Evolutionary conservation across 1,140 invertebrate species (phyloP).

Genomic region (Ephestia elutella): DNA sequence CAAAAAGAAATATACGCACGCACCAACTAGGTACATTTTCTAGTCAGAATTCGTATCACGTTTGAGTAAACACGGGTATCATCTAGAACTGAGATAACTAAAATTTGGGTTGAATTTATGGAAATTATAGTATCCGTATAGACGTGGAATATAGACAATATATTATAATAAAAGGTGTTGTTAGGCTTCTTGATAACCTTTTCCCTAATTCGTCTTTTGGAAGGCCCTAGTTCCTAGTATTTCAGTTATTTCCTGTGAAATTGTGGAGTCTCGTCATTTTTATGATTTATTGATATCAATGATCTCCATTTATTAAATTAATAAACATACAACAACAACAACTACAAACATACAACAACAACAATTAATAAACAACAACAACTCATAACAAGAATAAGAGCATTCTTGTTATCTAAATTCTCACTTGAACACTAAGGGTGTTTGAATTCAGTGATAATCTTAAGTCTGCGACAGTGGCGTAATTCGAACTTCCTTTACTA

Average conservation of each 20-base stretch:
- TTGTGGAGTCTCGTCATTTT: too few relatives aligned
- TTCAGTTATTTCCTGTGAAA: too few relatives aligned
- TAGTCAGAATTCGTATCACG: slow-evolving; percentile 8
- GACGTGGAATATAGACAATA: neutral
- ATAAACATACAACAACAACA: too few relatives aligned
- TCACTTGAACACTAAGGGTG: too few relatives aligned
- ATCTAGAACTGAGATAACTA: neutral
- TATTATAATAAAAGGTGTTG: neutral
- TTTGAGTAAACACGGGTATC: neutral
- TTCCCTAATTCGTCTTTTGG: too few relatives aligned
- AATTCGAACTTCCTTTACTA: neutral
- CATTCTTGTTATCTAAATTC: too few relatives aligned
- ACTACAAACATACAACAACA: too few relatives aligned
- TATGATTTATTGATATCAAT: too few relatives aligned
- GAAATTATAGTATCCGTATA: neutral
- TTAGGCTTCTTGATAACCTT: too few relatives aligned
- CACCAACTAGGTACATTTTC: neutral
- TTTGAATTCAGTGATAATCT: neutral
- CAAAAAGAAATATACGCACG: neutral
- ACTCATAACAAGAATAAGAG: too few relatives aligned
- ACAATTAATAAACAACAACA: too few relatives aligned
- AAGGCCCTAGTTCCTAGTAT: neutral
- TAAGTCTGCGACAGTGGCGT: neutral
- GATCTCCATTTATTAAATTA: too few relatives aligned
- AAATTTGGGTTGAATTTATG: neutral